phyloP scores from a whole-genome alignment of 2,113 vertebrate genomes.

The Leucosticte australis region DNA sequence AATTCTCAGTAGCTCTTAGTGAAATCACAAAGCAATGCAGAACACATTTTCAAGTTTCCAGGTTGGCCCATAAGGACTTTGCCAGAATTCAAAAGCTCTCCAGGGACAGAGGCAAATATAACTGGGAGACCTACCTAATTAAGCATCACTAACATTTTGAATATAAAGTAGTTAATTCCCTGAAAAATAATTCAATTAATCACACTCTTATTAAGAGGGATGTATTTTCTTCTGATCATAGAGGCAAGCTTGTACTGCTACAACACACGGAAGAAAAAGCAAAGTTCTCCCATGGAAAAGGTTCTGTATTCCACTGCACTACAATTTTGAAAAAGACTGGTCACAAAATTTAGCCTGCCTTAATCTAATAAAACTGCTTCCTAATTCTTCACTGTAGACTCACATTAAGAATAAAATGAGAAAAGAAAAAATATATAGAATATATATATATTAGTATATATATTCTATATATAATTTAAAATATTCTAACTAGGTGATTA shows the following conservation, averaged over 20 bases:
- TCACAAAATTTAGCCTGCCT: neutral
- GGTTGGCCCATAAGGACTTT: neutral
- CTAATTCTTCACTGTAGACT: neutral
- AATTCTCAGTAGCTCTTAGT: neutral
- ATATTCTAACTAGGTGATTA: neutral
- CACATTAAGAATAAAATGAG: neutral
- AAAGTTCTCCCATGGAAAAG: neutral
- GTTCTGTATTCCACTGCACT: neutral
- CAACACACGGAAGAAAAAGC: neutral
- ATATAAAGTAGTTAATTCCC: conserved; percentile 27
- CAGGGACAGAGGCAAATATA: neutral
- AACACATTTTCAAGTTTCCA: neutral
- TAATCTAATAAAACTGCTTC: neutral
- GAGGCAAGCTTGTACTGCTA: fast-evolving
- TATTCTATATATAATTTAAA: neutral
- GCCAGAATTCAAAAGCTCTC: neutral
- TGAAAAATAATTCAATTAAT: conserved; percentile 52
- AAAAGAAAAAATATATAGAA: neutral
- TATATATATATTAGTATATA: neutral
- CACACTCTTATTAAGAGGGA: neutral
- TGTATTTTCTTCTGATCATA: neutral
- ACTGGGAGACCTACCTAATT: conserved; percentile 24
- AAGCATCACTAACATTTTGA: conserved; percentile 13
- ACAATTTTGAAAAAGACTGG: neutral
- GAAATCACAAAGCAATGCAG: neutral